Conservation (phyloP, 2,888 invertebrate genomes). For the Drosophila putrida region DNA sequence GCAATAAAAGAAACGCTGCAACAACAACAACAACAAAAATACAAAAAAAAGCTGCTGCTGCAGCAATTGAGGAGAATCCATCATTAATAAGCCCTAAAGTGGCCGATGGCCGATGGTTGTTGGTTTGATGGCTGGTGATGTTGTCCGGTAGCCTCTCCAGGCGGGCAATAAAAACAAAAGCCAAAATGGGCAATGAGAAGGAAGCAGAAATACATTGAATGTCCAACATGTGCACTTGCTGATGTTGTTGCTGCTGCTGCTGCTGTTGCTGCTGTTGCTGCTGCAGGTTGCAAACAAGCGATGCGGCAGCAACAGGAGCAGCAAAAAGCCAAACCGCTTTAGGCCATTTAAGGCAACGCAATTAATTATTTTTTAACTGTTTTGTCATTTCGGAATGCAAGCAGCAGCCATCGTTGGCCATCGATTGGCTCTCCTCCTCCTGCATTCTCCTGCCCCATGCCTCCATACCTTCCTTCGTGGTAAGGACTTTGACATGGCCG, state of each 20-base stretch:
- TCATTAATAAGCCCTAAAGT: slow-evolving; percentile 84
- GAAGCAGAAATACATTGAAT: slow-evolving; percentile 72
- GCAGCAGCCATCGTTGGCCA: slow-evolving; percentile 77
- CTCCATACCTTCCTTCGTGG: slow-evolving; percentile 41
- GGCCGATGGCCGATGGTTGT: slow-evolving; percentile 54
- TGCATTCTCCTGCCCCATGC: slow-evolving; percentile 15
- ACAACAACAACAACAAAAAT: background rate
- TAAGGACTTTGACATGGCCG: slow-evolving; percentile 80
- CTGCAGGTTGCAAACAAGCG: slow-evolving; percentile 71
- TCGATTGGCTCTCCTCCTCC: slow-evolving; percentile 59
- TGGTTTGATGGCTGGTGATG: slow-evolving; percentile 47
- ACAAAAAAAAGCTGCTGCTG: slow-evolving; percentile 19
- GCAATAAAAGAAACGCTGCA: slow-evolving; percentile 66
- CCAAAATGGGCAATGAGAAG: slow-evolving; percentile 81
- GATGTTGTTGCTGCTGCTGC: slow-evolving; percentile 41
- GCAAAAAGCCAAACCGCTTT: slow-evolving; percentile 77
- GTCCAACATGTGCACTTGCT: slow-evolving; percentile 66
- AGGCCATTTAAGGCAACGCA: slow-evolving; percentile 85
- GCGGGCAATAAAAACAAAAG: slow-evolving; percentile 78
- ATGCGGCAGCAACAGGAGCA: slow-evolving; percentile 33
- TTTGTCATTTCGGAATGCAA: slow-evolving; percentile 84
- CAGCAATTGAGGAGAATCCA: slow-evolving; percentile 81
- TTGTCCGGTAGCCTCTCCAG: slow-evolving; percentile 53
- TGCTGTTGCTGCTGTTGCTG: slow-evolving; percentile 35
- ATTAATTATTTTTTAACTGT: slow-evolving; percentile 86